A percentile compares a stretch with the other conserved stretches of the same genome.
Conservation (phyloP, 2,888 invertebrate species). For the Lithophane leautieri region DNA sequence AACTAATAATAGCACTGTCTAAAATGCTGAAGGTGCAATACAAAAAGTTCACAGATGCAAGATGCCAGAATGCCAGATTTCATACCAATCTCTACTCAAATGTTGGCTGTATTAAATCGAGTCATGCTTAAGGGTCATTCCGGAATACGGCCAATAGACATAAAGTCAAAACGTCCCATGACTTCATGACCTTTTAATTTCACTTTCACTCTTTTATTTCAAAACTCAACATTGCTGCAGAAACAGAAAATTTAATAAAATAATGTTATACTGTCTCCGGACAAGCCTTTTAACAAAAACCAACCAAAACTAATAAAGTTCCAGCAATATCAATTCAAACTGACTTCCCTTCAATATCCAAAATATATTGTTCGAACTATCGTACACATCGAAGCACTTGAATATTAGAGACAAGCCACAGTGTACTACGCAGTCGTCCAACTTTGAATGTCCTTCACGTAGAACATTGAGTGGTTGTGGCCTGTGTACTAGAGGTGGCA, state of each 20-base stretch:
- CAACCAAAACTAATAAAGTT: no score
- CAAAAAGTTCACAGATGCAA: not conserved
- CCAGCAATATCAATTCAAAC: constrained; percentile 4
- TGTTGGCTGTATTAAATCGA: not conserved
- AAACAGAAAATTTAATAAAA: no score
- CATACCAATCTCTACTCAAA: not conserved
- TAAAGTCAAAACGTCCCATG: not conserved
- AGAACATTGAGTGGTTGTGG: constrained; percentile 25
- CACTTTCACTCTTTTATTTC: not conserved
- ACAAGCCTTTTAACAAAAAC: not conserved
- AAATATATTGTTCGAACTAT: constrained; percentile 12
- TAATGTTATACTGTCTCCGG: no score
- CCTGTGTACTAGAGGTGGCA: constrained; percentile 3
- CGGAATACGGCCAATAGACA: not conserved
- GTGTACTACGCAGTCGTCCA: constrained; percentile 31
- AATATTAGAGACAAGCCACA: constrained; percentile 19
- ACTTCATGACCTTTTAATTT: not conserved
- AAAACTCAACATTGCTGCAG: not conserved
- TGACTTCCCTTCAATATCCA: not conserved
- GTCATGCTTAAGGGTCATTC: not conserved
- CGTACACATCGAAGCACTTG: constrained; percentile 24
- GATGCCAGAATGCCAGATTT: not conserved
- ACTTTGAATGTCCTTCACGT: constrained; percentile 44
- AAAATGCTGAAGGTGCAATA: not conserved
- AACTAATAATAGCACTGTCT: no score